Evolutionary conservation across 2,888 invertebrate species (phyloP), one percentile per base, ranked within the genome.

Genomic region (Mythimna lalbum): DNA sequence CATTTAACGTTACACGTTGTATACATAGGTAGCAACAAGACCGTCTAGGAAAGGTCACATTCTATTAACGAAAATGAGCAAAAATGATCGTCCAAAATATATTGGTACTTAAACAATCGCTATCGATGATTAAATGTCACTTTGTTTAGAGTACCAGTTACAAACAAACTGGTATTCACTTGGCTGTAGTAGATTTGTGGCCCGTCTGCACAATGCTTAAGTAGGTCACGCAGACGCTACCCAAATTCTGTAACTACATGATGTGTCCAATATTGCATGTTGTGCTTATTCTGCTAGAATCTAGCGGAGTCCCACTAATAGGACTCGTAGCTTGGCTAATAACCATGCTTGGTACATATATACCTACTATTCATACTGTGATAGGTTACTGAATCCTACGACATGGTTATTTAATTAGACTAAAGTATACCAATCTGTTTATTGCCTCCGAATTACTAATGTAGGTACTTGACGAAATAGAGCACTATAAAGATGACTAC

Each of bases 191-290:
- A 2, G 4, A 23, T 17, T 2, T 3, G 27, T 50, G 33, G 43
- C 33, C 31, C 66, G 49, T 66, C 43, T 75, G 12, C 27, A 27
- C 23, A 74, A 50, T 5, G 21, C 21, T 17, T 68, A 81, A 74
- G 63, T 78, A 69, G 78, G 82, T 81, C 82, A 70, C 63, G 69
- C 68, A 78, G 59, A 50, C 55, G 57, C 50, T 64, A 50, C 55
- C 64, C 23, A 65, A 79, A 53, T 63, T 67, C 67, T 59, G 57
- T 59, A 47, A 67, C 61, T 77, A 76, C 61, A 67, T 53, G 57
- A 63, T 49, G 56, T 61, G 63, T 56, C 47, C 59, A 68, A 78
- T 63, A 78, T 64, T 72, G 78, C 62, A 64, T 76, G 36, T 78
- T 60, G 5, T 70, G 60, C 47, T 71, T 63, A 71, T 71, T 56